Conservation (phyloP, 53 echinoderm and acorn worm species). For the Apostichopus leukothele region DNA sequence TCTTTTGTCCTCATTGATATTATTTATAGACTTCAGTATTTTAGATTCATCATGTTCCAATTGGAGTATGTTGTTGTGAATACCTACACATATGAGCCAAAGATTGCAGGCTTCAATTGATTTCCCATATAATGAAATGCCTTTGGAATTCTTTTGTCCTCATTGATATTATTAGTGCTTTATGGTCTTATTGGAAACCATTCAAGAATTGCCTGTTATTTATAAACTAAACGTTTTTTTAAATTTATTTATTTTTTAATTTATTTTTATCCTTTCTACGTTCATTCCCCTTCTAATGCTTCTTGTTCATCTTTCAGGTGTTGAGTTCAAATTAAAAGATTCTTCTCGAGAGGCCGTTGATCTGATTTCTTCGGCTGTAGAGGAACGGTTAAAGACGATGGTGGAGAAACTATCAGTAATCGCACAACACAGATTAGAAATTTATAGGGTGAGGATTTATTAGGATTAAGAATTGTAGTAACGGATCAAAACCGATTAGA, state of each 20-base stretch:
- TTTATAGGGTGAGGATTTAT: conserved; percentile 74
- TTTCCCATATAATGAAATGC: no score
- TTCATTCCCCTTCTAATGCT: background rate
- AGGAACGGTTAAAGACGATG: conserved; percentile 83
- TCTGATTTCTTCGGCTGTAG: conserved; percentile 84
- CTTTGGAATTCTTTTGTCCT: no score
- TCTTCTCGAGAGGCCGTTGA: conserved; percentile 74
- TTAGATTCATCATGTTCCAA: no score
- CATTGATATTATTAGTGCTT: background rate
- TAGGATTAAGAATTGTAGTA: background rate
- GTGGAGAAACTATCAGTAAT: conserved; percentile 85
- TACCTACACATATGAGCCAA: no score
- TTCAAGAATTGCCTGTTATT: background rate
- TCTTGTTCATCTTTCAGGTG: conserved; percentile 47
- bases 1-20: no score
- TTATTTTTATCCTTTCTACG: no score
- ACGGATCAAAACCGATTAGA: no score
- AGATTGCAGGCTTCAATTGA: no score
- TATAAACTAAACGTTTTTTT: background rate
- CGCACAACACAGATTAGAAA: conserved; percentile 90
- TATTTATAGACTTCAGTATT: no score
- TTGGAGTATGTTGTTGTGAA: no score
- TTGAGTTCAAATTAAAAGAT: conserved; percentile 70
- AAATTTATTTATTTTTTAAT: background rate
- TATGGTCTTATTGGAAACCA: background rate